Base-by-base conservation (phyloP, 2,113 vertebrate genomes). In the Channa maculata region DNA sequence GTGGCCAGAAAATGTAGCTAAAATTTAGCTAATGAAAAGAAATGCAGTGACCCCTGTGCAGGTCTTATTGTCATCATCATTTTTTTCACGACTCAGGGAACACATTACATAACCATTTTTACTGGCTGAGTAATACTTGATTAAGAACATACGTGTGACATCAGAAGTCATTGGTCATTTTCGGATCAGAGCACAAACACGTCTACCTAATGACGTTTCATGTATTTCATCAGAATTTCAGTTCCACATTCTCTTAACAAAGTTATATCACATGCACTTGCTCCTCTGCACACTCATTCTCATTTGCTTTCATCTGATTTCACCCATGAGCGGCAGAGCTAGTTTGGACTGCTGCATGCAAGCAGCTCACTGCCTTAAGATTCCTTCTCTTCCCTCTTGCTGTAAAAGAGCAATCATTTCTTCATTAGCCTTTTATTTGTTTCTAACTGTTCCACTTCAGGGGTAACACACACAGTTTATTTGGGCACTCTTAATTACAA, bases 401-500 rank as follows among this genome's bases (percentile, higher is more conserved):
- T 77, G 79, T 84, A 82, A 81, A 84, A 86, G 83, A 75, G 92
- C 90, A 95, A 95, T 95, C 92, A 94, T 94, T 94, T 95, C 92
- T 93, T 95, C 91, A 93, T 95, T 95, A 94, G 91, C 64, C 79
- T 79, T 93, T 93, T 93, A 94, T 94, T 93, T 93, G 89, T 94
- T 94, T 94, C 87, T 89, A 86, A 86, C 85, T 80, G 86, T 91
- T 91, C 86, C 87, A 91, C 92, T 94, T 90, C 91, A 89, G 91
- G 92, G 89, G 85, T 92, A 92, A 90, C 84, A 84, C 77, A 87
- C 78, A 85, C 87, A 92, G 93, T 93, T 94, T 92, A 94, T 94
- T 94, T 92, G 91, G 93, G 89, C 91, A 86, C 94, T 95, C 94
- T 95, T 95, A 94, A 95, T 95, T 94, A 94, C 91, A 93, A 92